Base-by-base conservation (phyloP, 2,113 vertebrate species). In the Odocoileus hemionus region DNA sequence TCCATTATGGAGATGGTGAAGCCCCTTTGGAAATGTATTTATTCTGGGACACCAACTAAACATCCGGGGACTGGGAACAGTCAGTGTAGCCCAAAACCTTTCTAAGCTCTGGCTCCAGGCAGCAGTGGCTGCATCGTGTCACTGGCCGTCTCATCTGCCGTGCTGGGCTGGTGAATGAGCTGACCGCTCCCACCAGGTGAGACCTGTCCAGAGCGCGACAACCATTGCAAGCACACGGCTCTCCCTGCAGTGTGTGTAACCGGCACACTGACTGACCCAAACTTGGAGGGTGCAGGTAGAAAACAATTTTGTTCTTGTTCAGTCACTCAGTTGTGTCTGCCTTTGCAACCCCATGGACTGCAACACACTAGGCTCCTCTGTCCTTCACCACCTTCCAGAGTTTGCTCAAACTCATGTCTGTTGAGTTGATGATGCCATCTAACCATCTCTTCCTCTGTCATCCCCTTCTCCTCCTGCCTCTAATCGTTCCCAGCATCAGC, bases 101-200 rank as follows among this genome's bases (percentile, higher is more conserved):
- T 70, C 76, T 82, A 16, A 70, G 39, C 61, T 64, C 5, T 47
- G 28, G 14, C 28, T 17, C 30, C 64, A n/a, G 50, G 80, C 36
- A 64, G n/a, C 28, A 21, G 82, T 16, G 25, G 15, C 60, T 26
- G 33, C 21, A 4, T 2, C 11, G 80, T 70, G 39, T 45, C 6
- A 0, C 15, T n/a, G 50, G 39, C n/a, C 2, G 0, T 60, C 17
- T 15, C 50, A 14, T 11, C 7, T 5, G 2, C 39, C 36, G 33
- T 21, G 28, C 12, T 14, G 64, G 30, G 33, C 1, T 87, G 64
- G 39, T 15, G 39, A 95, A 17, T 47, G 15, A 45, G 64, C 91
- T 36, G 19, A 26, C 39, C 30, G 30, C 43, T 78, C 78, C 52
- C 39, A 52, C n/a, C n/a, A 13, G 39, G 58, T 86, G 36, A 54